phyloP scores from a whole-genome alignment of 1,140 invertebrate genomes.

The Diachasma alloeum region DNA sequence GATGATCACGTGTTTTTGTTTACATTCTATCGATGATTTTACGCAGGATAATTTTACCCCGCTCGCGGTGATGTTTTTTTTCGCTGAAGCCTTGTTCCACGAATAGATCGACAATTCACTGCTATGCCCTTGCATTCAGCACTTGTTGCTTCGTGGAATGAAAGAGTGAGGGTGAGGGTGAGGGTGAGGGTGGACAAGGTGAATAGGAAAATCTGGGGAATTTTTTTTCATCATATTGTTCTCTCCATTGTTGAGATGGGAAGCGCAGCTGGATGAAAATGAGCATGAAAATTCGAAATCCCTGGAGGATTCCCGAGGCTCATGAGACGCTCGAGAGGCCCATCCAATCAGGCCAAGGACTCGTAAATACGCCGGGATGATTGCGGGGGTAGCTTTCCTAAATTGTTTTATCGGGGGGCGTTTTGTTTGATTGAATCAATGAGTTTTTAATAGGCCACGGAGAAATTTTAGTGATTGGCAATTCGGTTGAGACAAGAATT shows the following conservation, averaged over 20 bases:
- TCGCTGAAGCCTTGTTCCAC: background rate
- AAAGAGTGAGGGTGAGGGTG: background rate
- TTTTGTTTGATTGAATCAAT: too few relatives aligned
- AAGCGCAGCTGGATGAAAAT: background rate
- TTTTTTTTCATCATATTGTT: background rate
- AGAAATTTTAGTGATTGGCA: too few relatives aligned
- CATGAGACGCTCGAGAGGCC: background rate
- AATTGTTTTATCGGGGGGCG: too few relatives aligned
- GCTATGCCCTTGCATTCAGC: background rate
- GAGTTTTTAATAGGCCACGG: too few relatives aligned
- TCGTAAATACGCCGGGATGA: background rate
- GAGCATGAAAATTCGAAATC: background rate
- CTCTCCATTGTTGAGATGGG: background rate
- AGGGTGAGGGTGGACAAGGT: background rate
- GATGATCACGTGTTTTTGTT: background rate
- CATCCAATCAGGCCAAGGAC: slow-evolving; percentile 6
- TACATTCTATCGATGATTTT: background rate
- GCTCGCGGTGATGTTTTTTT: background rate
- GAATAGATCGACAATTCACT: background rate
- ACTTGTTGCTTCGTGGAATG: slow-evolving; percentile 18
- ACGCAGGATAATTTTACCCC: background rate
- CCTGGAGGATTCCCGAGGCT: background rate
- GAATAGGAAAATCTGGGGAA: background rate
- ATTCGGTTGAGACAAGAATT: too few relatives aligned
- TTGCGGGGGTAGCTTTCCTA: too few relatives aligned